A percentile compares a stretch with the other conserved stretches of the same genome.
Conservation (phyloP, 2,113 vertebrate genomes). For the Uria lomvia region DNA sequence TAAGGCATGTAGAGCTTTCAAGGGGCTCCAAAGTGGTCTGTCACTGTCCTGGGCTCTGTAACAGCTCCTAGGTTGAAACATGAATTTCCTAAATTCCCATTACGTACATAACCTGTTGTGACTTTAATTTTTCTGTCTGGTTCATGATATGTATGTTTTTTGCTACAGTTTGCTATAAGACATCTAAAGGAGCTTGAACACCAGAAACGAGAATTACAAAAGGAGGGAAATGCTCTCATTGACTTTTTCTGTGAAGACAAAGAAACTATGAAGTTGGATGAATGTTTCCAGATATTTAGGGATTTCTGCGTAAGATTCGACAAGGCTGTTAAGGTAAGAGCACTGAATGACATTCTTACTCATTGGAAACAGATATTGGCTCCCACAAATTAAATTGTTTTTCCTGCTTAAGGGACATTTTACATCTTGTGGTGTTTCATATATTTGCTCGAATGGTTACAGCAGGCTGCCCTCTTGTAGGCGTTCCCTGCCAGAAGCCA, state of each 20-base stretch:
- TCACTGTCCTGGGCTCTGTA: neutral
- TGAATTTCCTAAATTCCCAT: neutral
- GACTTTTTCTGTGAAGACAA: slow-evolving; percentile 99
- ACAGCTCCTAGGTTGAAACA: neutral
- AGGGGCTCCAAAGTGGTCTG: neutral
- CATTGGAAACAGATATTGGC: neutral
- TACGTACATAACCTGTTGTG: neutral
- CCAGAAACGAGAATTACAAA: slow-evolving; percentile 81
- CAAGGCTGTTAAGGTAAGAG: slow-evolving; percentile 91
- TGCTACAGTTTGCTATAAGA: slow-evolving; percentile 78
- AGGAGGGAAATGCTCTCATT: slow-evolving; percentile 87
- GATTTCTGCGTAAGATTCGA: slow-evolving; percentile 94
- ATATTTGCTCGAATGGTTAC: neutral
- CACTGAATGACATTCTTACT: neutral
- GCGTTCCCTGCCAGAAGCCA: neutral
- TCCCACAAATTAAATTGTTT: neutral
- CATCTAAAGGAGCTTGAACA: slow-evolving; percentile 85
- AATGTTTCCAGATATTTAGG: slow-evolving; percentile 95
- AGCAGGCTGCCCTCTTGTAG: neutral
- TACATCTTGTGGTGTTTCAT: neutral
- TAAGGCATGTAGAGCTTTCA: neutral
- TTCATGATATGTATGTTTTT: neutral
- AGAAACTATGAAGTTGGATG: slow-evolving; percentile 94
- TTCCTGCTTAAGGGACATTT: neutral
- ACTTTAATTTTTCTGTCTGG: neutral